Base-by-base conservation (phyloP, 2,113 vertebrate genomes). In the Gavialis gangeticus region DNA sequence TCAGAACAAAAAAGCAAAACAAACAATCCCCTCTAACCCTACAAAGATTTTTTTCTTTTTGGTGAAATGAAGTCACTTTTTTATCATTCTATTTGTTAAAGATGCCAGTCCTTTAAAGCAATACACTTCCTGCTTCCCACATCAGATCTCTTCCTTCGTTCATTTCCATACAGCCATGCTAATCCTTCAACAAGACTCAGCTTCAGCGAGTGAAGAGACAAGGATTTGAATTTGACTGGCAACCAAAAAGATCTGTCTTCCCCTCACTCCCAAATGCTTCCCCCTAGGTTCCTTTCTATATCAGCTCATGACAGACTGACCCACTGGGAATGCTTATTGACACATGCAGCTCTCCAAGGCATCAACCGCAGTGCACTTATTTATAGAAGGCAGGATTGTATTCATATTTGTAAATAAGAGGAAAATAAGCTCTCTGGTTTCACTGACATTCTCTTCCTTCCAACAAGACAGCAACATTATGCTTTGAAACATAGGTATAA, bases 371-470 rank as follows among this genome's bases (percentile, higher is more conserved):
- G 7, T 46, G 46, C 62, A 59, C 57, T 76, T 46, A 4, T 30
- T 75, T 37, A 25, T 17, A 87, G 25, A 78, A 87, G 82, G 67
- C 69, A 95, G 84, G 66, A 64, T 82, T 79, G 56, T 11, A 28
- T 17, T 69, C 81, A 83, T 87, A 64, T 34, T 71, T 58, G 18
- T 18, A 77, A 78, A n/a, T 34, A 57, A 37, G 86, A 80, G 59
- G 75, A 80, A 92, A 86, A 10, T 69, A 71, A 64, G 71, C 56
- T 63, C 11, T 17, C 90, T 12, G 19, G 54, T 28, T 10, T 54
- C 5, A 60, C 22, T 60, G 25, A 30, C 34, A 5, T 5, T 5
- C 3, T 30, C 60, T 80, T 76, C 75, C 83, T 54, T 28, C 79
- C 66, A 81, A 62, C 2, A 3, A 84, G 19, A 75, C 84, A 6